These are phyloP conservation scores for Molossus molossus DNA, from an alignment of 2,797 vertebrate species.

Conservation along the genomic window DNA sequence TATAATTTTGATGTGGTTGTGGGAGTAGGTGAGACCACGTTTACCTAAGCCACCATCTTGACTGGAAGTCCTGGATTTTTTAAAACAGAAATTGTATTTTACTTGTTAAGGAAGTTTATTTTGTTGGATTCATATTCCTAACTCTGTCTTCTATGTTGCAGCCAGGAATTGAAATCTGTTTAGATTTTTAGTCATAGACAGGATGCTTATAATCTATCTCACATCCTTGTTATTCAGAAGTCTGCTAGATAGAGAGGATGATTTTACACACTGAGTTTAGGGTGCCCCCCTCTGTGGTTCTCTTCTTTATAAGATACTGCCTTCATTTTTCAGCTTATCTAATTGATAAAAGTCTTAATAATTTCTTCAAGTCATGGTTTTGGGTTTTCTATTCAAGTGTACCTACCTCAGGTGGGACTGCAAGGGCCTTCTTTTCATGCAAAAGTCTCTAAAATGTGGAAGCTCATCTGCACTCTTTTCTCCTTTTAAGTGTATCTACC, in stretches of 20 bases:
- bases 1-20: too few relatives aligned
- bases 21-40: too few relatives aligned
- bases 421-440: not conserved
- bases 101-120: not conserved
- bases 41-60: too few relatives aligned
- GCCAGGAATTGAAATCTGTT: not conserved
- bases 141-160: not conserved
- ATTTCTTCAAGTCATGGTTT: conserved; percentile 54
- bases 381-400: conserved; percentile 35
- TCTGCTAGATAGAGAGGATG: not conserved
- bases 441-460: conserved; percentile 55
- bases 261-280: conserved; percentile 10
- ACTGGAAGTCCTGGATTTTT: too few relatives aligned
- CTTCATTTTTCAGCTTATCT: conserved; percentile 6
- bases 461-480: not conserved
- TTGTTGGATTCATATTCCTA: not conserved
- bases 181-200: not conserved
- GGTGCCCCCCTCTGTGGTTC: not conserved
- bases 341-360: not conserved
- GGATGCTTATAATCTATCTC: not conserved
- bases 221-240: not conserved
- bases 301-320: not conserved
- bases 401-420: not conserved
- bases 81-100: not conserved
- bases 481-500: conserved; percentile 14